A percentile compares a stretch with the other conserved stretches of the same genome.
Conservation (phyloP, 2,113 vertebrate species). For the Apteryx mantelli region DNA sequence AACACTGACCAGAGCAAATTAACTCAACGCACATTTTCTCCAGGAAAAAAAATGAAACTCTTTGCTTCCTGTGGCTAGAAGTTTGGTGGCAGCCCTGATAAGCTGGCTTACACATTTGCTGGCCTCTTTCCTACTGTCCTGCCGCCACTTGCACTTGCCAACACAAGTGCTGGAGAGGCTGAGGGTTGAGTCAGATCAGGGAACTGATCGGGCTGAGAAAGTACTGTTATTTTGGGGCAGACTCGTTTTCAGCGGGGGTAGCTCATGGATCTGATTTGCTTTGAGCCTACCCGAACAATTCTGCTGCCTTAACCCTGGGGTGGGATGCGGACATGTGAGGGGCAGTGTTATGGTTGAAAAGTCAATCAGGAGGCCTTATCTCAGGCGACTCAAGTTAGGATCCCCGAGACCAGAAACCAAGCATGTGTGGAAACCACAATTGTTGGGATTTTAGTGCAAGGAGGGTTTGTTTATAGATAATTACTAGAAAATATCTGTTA, state of each 20-base stretch:
- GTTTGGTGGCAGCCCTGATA: neutral
- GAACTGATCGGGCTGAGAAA: accelerated
- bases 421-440: neutral
- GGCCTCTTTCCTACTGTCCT: too few species aligned
- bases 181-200: accelerated
- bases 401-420: neutral
- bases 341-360: accelerated
- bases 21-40: too few species aligned
- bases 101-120: neutral
- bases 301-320: accelerated
- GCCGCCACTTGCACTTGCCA: neutral
- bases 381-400: neutral
- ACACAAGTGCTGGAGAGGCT: accelerated
- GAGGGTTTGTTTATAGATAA: neutral
- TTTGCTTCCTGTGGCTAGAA: neutral
- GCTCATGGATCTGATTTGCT: neutral
- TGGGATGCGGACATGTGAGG: neutral
- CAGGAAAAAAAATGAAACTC: neutral
- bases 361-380: neutral
- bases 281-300: neutral
- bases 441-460: neutral
- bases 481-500: neutral
- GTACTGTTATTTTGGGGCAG: accelerated
- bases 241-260: too few species aligned
- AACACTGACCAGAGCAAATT: neutral